Evolutionary conservation across 1,140 invertebrate species (phyloP).

Genomic region (Aleiodes sp.): DNA sequence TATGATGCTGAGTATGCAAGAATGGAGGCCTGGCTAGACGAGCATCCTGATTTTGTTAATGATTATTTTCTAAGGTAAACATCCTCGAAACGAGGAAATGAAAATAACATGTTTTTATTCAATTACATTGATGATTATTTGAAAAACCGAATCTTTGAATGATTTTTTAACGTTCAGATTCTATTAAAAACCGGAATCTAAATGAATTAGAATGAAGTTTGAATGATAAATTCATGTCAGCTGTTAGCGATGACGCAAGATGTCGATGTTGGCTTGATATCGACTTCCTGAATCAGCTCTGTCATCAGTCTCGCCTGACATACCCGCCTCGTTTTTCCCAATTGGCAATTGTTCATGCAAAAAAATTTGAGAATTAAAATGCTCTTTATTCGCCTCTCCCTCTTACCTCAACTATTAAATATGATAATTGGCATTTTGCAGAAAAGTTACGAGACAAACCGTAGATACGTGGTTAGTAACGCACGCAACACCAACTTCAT

Average conservation of each 20-base stretch:
- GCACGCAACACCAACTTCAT: constrained; percentile 78
- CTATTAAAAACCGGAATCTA: too few relatives aligned
- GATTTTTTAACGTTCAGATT: too few relatives aligned
- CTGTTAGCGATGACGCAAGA: constrained; percentile 9
- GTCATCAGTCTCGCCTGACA: constrained; percentile 7
- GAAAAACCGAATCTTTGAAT: too few relatives aligned
- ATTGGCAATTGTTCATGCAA: constrained; percentile 12
- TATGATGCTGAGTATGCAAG: constrained; percentile 86
- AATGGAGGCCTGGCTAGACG: constrained; percentile 94
- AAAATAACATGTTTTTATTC: too few relatives aligned
- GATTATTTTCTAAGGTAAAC: constrained; percentile 93
- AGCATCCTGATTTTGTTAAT: constrained; percentile 93
- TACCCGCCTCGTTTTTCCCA: background rate
- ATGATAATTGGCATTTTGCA: constrained; percentile 49
- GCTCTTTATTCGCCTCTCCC: background rate
- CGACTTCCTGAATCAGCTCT: constrained; percentile 13
- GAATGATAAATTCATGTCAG: constrained; percentile 4
- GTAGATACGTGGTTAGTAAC: constrained; percentile 92
- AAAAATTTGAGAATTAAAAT: constrained; percentile 3
- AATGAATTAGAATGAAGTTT: background rate
- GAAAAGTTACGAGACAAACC: constrained; percentile 90
- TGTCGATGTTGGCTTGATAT: constrained; percentile 15
- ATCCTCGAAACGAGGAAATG: too few relatives aligned
- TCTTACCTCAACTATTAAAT: background rate
- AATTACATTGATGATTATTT: too few relatives aligned